Base-by-base conservation (phyloP, 2,113 vertebrate species). In the Malurus elegans region DNA sequence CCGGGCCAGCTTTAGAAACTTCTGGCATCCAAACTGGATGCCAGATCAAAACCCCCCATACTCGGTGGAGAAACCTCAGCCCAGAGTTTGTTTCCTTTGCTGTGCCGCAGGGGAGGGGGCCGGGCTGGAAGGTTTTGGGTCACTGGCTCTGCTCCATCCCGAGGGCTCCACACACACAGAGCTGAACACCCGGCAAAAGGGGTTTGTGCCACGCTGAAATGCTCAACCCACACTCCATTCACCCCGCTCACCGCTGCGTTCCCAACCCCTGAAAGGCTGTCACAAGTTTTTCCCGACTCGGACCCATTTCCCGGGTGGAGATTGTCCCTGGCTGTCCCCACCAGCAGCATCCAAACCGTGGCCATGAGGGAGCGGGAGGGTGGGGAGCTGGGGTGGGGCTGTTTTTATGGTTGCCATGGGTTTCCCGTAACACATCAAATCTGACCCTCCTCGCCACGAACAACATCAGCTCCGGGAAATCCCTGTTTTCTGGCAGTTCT, bases 1-100 rank as follows among this genome's bases (percentile, higher is more conserved):
- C 71, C 32, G 12, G 71, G 61, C 81, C 91, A 83, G 64, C 84
- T 90, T 94, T 62, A 94, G 87, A 87, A 95, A 94, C 74, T 73
- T 40, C 81, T 78, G 94, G 81, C 88, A 86, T 85, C 79, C 92
- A 32, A n/a, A 18, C 2, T 60, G 82, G 81, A 72, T 31, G 57
- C 70, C 95, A 42, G 91, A 91, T 85, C 61, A 79, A 45, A 93
- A 91, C 13, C 26, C 57, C 65, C 78, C 45, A 38, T n/a, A 7
- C 18, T 19, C 48, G 4, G 84, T 0, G 0, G 65, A 61, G 86
- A 91, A 94, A 86, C 32, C 75, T 6, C 47, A 86, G 69, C 51
- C 29, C 69, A 5, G 91, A 45, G 75, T 36, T 91, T 36, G 71
- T 73, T 82, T 79, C 86, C 67, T 66, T 34, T 83, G 85, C 90